Evolutionary conservation across 2,113 vertebrate species (phyloP).

Genomic region (Lophotis ruficrista): DNA sequence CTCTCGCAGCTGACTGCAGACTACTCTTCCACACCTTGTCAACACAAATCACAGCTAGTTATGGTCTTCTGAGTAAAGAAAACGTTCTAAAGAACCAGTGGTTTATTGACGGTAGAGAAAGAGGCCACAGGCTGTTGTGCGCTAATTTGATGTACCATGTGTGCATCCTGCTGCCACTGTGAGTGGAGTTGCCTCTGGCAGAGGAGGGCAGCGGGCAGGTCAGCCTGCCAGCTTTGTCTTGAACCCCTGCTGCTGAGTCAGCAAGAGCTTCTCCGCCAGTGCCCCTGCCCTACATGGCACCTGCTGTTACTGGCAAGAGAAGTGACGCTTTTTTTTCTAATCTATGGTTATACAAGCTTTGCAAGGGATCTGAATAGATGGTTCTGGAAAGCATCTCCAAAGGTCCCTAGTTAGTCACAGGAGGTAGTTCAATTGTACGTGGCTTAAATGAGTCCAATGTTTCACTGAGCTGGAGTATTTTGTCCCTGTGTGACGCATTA

Average conservation of each 20-base stretch:
- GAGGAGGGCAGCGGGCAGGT: background rate
- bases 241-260: background rate
- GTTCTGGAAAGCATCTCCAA: background rate
- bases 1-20: background rate
- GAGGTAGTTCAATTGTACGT: background rate
- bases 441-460: background rate
- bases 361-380: background rate
- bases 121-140: background rate
- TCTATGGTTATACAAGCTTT: background rate
- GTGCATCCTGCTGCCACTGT: accelerated
- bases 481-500: background rate
- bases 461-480: background rate
- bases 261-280: background rate
- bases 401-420: background rate
- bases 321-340: background rate
- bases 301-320: background rate
- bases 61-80: background rate
- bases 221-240: background rate
- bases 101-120: background rate
- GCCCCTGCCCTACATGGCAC: background rate
- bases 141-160: accelerated
- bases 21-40: background rate
- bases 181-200: background rate
- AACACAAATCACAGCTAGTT: background rate
- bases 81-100: background rate